Conservation (phyloP, 2,113 vertebrate genomes). For the Syngnathus typhle region DNA sequence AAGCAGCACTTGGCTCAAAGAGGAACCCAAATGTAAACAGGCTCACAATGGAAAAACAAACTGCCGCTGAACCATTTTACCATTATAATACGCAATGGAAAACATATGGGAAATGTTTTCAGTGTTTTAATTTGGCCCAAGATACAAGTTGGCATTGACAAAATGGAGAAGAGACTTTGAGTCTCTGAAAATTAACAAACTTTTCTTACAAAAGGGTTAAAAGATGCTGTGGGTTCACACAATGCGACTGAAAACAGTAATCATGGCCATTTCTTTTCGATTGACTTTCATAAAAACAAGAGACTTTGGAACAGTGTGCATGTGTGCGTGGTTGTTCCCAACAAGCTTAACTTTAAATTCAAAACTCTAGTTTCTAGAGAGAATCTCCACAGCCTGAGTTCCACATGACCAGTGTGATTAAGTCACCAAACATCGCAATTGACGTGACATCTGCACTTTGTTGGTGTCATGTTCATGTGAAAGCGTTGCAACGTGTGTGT, state of each 20-base stretch:
- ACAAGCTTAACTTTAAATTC: not conserved
- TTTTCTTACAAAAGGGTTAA: not conserved
- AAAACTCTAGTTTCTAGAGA: not conserved
- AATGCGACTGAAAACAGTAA: not conserved
- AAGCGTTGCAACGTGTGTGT: conserved; percentile 3
- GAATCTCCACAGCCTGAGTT: not conserved
- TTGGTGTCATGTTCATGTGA: conserved; percentile 15
- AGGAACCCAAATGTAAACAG: conserved; percentile 21
- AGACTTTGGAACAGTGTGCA: conserved; percentile 3
- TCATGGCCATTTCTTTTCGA: not conserved
- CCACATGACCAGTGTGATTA: not conserved
- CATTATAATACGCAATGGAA: conserved; percentile 12
- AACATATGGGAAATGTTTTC: conserved; percentile 23
- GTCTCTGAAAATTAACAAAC: not conserved
- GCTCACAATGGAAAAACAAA: conserved; percentile 32
- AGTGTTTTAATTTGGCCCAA: conserved; percentile 11
- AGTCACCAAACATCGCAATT: not conserved
- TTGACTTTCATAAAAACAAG: not conserved
- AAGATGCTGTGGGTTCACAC: not conserved
- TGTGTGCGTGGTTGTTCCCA: conserved; percentile 7
- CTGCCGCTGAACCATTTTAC: conserved; percentile 25
- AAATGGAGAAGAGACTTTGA: not conserved
- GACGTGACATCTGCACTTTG: not conserved
- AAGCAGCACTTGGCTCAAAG: conserved; percentile 16
- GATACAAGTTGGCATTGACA: not conserved